Evolutionary conservation across 2,888 invertebrate species (phyloP).

Genomic region (Drosophila kambysellisi): DNA sequence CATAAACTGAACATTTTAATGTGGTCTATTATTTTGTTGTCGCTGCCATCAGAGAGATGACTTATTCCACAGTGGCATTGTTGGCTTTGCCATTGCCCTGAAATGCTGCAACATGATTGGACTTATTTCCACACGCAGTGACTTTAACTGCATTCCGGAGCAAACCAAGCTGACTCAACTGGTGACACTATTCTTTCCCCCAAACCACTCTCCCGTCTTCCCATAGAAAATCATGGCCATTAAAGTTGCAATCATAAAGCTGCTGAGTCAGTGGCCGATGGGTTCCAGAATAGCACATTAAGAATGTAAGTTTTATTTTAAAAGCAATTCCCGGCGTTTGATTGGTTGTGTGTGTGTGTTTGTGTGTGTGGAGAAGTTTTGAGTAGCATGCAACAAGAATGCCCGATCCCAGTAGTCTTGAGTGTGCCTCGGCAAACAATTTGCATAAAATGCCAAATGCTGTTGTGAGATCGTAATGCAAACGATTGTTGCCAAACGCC

Average conservation of each 20-base stretch:
- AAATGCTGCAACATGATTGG: slow-evolving; percentile 46
- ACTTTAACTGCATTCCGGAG: slow-evolving; percentile 17
- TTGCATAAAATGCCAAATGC: slow-evolving; percentile 75
- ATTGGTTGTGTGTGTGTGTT: neutral
- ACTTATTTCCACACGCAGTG: slow-evolving; percentile 36
- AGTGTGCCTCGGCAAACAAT: slow-evolving; percentile 58
- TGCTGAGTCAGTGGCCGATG: slow-evolving; percentile 27
- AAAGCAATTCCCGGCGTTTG: slow-evolving; percentile 32
- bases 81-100: slow-evolving; percentile 43
- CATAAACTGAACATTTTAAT: slow-evolving; percentile 37
- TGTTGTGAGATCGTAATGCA: slow-evolving; percentile 71
- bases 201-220: neutral
- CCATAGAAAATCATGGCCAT: slow-evolving; percentile 45
- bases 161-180: slow-evolving; percentile 31
- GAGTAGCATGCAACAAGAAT: slow-evolving; percentile 51
- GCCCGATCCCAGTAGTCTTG: slow-evolving; percentile 42
- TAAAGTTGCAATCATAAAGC: slow-evolving; percentile 69
- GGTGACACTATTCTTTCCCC: slow-evolving; percentile 23
- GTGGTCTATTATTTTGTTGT: slow-evolving; percentile 12
- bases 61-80: slow-evolving; percentile 46
- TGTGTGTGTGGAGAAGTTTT: slow-evolving; percentile 9
- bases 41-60: slow-evolving; percentile 42
- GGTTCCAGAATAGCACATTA: slow-evolving; percentile 43
- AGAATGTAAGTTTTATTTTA: slow-evolving; percentile 72
- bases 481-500: slow-evolving; percentile 65